phyloP scores from a whole-genome alignment of 2,888 invertebrate genomes.

The Pristionchus exspectatus region DNA sequence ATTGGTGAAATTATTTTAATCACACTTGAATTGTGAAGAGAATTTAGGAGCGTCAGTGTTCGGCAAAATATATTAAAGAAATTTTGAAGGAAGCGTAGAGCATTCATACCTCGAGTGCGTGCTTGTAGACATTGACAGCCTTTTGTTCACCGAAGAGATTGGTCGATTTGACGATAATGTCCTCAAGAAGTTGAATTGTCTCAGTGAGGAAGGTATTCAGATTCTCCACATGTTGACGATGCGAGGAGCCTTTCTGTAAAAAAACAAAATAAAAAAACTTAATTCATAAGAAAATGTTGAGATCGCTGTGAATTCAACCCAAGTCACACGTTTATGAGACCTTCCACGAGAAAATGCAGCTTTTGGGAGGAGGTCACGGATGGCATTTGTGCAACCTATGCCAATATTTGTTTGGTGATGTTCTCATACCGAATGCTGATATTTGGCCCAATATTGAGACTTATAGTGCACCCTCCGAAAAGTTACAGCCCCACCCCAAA shows the following conservation, averaged over 20 bases:
- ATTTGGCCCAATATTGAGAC: too few species aligned
- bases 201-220: conserved; percentile 42
- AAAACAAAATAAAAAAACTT: too few species aligned
- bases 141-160: conserved; percentile 38
- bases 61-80: background rate
- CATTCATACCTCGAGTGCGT: conserved; percentile 42
- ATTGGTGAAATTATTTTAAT: background rate
- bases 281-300: too few species aligned
- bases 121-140: conserved; percentile 41
- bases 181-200: conserved; percentile 36
- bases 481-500: too few species aligned
- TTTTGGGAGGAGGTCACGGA: too few species aligned
- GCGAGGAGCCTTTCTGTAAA: conserved; percentile 53
- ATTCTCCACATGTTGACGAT: conserved; percentile 54
- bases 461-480: too few species aligned
- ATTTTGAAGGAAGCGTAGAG: background rate
- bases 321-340: too few species aligned
- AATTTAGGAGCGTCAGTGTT: background rate
- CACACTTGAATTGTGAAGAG: background rate
- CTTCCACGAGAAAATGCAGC: too few species aligned
- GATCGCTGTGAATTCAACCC: too few species aligned
- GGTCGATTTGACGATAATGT: conserved; percentile 24
- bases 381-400: too few species aligned
- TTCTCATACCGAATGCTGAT: too few species aligned
- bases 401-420: too few species aligned